These are phyloP conservation scores for Sparus aurata DNA, from an alignment of 2,797 vertebrate genomes.

Conservation along the genomic window DNA sequence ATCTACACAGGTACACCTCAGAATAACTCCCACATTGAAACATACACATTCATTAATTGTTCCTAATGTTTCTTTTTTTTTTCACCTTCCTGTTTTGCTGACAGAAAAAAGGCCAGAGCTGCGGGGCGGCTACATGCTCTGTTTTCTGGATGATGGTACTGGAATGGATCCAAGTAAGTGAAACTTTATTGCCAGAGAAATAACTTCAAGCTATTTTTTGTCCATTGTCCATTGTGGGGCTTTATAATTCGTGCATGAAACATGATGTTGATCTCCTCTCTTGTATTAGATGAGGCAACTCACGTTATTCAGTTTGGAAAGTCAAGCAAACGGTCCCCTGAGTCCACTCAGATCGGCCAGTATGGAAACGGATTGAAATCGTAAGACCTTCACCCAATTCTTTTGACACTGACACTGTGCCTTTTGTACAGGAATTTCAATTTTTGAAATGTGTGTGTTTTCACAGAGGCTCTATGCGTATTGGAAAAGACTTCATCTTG, in stretches of 20 bases:
- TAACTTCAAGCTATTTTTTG: background rate
- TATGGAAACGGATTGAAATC: conserved; percentile 99
- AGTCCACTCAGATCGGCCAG: conserved; percentile 97
- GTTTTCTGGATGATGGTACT: conserved; percentile 97
- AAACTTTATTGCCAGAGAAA: conserved; percentile 16
- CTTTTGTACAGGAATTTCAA: background rate
- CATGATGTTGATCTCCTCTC: background rate
- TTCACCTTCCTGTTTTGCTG: conserved; percentile 33
- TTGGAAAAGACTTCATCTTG: conserved; percentile 98
- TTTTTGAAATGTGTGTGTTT: conserved; percentile 40
- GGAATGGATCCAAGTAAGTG: conserved; percentile 98
- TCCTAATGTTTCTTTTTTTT: background rate
- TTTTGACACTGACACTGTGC: background rate
- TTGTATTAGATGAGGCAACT: conserved; percentile 92
- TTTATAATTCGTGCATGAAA: conserved; percentile 21
- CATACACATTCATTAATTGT: background rate
- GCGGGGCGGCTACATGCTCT: conserved; percentile 95
- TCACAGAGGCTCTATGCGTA: conserved; percentile 96
- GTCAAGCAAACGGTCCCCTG: conserved; percentile 95
- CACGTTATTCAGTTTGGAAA: conserved; percentile 99
- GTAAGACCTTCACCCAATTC: conserved; percentile 81
- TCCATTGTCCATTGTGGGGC: background rate
- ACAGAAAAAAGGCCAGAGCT: conserved; percentile 91
- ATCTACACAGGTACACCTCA: conserved; percentile 93
- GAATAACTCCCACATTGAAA: background rate